A percentile compares a stretch with the other conserved stretches of the same genome.
Evolutionary conservation across 2,888 invertebrate species (phyloP).

Genomic region (Osmoderma eremita): DNA sequence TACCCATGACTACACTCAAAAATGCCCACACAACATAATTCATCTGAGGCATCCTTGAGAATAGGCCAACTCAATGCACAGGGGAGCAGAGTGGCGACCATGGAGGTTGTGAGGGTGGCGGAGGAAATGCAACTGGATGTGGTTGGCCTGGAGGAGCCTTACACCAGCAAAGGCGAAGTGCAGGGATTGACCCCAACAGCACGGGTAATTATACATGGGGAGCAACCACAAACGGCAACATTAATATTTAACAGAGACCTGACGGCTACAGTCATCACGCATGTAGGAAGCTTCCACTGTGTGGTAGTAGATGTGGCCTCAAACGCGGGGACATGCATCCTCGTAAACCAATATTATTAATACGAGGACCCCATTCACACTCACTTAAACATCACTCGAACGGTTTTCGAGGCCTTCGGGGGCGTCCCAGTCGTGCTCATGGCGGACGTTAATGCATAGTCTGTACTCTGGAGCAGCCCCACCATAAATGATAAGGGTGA

Average conservation of each 20-base stretch:
- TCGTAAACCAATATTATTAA: slow-evolving; percentile 23
- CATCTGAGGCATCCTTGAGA: slow-evolving; percentile 26
- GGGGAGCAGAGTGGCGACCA: not conserved
- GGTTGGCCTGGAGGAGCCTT: slow-evolving; percentile 30
- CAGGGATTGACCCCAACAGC: not conserved
- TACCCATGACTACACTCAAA: not conserved
- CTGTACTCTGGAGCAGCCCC: slow-evolving; percentile 9
- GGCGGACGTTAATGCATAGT: slow-evolving; percentile 38
- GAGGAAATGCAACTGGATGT: slow-evolving; percentile 14
- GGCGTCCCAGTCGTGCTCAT: not conserved
- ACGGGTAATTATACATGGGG: not conserved
- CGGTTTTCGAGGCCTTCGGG: not conserved
- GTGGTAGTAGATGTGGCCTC: not conserved
- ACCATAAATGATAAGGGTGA: slow-evolving; percentile 24
- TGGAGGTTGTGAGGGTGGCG: slow-evolving; percentile 11
- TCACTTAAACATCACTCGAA: not conserved
- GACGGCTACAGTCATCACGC: not conserved
- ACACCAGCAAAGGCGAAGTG: not conserved
- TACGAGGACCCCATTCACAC: not conserved
- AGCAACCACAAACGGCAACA: slow-evolving; percentile 5
- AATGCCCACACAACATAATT: slow-evolving; percentile 27
- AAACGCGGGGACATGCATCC: not conserved
- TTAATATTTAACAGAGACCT: not conserved
- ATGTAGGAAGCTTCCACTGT: not conserved
- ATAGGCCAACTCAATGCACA: slow-evolving; percentile 11